Base-by-base conservation (phyloP, 1,140 invertebrate species). In the Acromyrmex echinatior region DNA sequence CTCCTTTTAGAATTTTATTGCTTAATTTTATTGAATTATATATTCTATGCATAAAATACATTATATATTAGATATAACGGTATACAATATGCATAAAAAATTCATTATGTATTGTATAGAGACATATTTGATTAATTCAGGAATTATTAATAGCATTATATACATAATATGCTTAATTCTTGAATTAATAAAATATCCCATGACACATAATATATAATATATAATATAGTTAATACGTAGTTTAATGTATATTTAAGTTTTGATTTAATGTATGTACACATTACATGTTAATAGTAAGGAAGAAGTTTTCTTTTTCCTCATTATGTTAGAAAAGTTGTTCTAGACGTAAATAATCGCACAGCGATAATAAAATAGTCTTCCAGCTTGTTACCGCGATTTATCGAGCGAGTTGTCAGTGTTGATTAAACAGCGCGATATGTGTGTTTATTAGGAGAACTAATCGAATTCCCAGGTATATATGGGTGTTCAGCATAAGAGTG, bases 401-500 rank as follows among this genome's bases (percentile, higher is more conserved):
- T 86, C 87, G 58, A 28, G 53, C 31, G 51, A 60, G 56, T 73
- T 84, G 70, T 84, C 70, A 84, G 39, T 51, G 70, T 63, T 84
- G 70, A 84, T 84, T 84, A 84, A 73, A 51, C 53, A 18, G 39
- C 56, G 35, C 66, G 80, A 84, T 79, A 45, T 49, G 51, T 51
- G 49, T 74, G 18, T 81, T 81, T 79, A 45, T 71, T 81, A 60
- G 45, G 39, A 87, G 66, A 39, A 76, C 65, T 81, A 68, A 39
- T 70, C 68, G 73, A 70, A 60, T 74, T 66, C 70, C 85, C 18
- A 58, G 21, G 39, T 84, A 76, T 53, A 89, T 90, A 90, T 87
- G 89, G 89, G 89, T 90, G 88, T 62, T 90, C 89, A 90, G 70
- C 88, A 89, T 90, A 80, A 86, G 35, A 76, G 56, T 74, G 68